Percentiles rank a stretch among this genome's conserved stretches.
These are phyloP conservation scores for Parelbella ahira DNA, from an alignment of 2,888 invertebrate genomes.

Conservation along the genomic window DNA sequence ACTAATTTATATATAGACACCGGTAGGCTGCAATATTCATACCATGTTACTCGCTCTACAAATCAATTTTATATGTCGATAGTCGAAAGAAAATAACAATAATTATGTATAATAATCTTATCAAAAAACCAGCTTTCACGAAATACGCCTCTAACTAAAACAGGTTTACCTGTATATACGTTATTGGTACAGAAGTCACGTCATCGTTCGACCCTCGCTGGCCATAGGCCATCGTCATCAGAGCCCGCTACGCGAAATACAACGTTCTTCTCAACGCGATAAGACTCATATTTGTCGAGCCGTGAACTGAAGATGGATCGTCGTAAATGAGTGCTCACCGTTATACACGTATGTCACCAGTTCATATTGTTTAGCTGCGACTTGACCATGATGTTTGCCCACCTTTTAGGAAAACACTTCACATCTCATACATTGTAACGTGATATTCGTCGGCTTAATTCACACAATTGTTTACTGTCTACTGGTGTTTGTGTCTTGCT, in stretches of 20 bases:
- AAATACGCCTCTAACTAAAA: slow-evolving; percentile 37
- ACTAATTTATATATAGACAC: no score
- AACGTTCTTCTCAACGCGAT: slow-evolving; percentile 35
- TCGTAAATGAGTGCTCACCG: slow-evolving; percentile 64
- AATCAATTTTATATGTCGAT: no score
- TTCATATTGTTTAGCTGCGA: slow-evolving; percentile 49
- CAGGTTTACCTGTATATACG: slow-evolving; percentile 40
- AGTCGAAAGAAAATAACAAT: no score
- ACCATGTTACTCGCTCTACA: no score
- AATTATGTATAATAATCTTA: no score
- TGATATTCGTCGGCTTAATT: slow-evolving; percentile 9
- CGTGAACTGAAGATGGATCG: slow-evolving; percentile 28
- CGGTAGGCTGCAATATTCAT: no score
- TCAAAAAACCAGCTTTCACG: no score
- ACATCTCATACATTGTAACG: slow-evolving; percentile 20
- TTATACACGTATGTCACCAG: slow-evolving; percentile 65
- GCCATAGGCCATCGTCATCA: slow-evolving; percentile 45
- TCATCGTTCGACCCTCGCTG: slow-evolving; percentile 60
- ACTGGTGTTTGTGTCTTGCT: no score
- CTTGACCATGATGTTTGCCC: slow-evolving; percentile 46
- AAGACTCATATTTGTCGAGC: slow-evolving; percentile 35
- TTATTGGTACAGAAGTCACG: slow-evolving; percentile 55
- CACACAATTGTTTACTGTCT: slow-evolving; percentile 6
- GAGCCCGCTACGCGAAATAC: slow-evolving; percentile 30
- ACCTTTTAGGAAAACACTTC: slow-evolving; percentile 30